Evolutionary conservation across 2,888 invertebrate genomes (phyloP).

Genomic region (Teinopalpus imperialis): DNA sequence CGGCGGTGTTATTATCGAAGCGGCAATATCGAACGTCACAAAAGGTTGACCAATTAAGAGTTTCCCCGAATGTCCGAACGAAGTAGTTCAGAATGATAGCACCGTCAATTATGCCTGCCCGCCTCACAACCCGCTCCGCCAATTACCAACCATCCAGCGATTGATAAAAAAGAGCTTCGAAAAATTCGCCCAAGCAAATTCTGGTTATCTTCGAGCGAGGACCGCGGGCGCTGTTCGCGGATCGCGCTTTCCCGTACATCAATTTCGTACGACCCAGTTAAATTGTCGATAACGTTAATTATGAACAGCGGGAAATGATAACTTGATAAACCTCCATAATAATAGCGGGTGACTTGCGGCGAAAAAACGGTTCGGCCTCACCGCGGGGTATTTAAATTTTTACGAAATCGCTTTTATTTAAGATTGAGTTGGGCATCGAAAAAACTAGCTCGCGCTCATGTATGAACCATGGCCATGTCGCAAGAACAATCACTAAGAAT

Average conservation of each 20-base stretch:
- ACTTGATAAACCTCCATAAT: conserved; percentile 39
- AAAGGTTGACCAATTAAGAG: conserved; percentile 79
- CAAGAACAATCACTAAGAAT: conserved; percentile 78
- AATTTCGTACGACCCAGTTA: conserved; percentile 51
- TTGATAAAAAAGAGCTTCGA: conserved; percentile 77
- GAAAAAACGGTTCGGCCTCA: conserved; percentile 46
- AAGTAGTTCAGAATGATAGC: conserved; percentile 76
- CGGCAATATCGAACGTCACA: conserved; percentile 75
- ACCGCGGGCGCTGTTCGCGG: conserved; percentile 50
- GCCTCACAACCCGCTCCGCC: conserved; percentile 61
- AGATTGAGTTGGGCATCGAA: conserved; percentile 54
- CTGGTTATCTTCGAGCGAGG: conserved; percentile 60
- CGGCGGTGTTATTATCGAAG: conserved; percentile 70
- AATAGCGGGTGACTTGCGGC: conserved; percentile 34
- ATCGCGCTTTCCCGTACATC: conserved; percentile 49
- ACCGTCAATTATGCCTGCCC: conserved; percentile 72
- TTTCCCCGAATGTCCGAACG: conserved; percentile 76
- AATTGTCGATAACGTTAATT: conserved; percentile 59
- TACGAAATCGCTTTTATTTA: conserved; percentile 63
- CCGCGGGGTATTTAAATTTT: conserved; percentile 57
- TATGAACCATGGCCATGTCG: conserved; percentile 79
- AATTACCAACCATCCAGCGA: conserved; percentile 73
- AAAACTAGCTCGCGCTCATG: conserved; percentile 80
- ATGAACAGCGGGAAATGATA: conserved; percentile 53
- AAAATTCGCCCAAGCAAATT: conserved; percentile 74